Evolutionary conservation across 1,140 invertebrate species (phyloP).

Genomic region (Panonychus citri): DNA sequence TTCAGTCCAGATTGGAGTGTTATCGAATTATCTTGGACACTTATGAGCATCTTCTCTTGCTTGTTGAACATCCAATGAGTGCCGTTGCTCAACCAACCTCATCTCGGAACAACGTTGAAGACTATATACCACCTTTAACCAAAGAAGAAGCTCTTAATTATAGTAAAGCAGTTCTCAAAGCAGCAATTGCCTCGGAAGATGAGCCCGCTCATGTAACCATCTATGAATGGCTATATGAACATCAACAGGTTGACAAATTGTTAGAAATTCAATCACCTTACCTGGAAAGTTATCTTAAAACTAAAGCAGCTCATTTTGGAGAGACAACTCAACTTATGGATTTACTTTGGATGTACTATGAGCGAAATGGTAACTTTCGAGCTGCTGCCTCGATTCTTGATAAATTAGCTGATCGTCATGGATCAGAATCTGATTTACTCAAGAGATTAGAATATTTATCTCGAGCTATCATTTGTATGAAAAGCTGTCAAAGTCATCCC

Average conservation of each 20-base stretch:
- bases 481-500: constrained; percentile 52
- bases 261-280: constrained; percentile 45
- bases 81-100: not conserved
- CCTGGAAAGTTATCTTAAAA: constrained; percentile 51
- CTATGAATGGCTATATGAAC: constrained; percentile 77
- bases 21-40: constrained; percentile 63
- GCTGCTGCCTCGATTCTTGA: constrained; percentile 77
- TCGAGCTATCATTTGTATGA: constrained; percentile 78
- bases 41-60: constrained; percentile 44
- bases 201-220: constrained; percentile 68
- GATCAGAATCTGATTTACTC: constrained; percentile 29
- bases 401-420: constrained; percentile 53
- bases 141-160: constrained; percentile 14
- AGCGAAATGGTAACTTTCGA: constrained; percentile 66
- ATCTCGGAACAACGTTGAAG: not conserved
- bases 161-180: constrained; percentile 24
- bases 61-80: constrained; percentile 17
- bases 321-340: constrained; percentile 40
- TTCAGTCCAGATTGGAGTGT: constrained; percentile 43
- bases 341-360: constrained; percentile 86
- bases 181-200: constrained; percentile 35
- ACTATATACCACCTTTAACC: not conserved
- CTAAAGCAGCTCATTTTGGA: constrained; percentile 24
- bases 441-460: constrained; percentile 71
- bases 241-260: constrained; percentile 47